Base-by-base conservation (phyloP, 2,888 invertebrate species). In the Tinea trinotella region DNA sequence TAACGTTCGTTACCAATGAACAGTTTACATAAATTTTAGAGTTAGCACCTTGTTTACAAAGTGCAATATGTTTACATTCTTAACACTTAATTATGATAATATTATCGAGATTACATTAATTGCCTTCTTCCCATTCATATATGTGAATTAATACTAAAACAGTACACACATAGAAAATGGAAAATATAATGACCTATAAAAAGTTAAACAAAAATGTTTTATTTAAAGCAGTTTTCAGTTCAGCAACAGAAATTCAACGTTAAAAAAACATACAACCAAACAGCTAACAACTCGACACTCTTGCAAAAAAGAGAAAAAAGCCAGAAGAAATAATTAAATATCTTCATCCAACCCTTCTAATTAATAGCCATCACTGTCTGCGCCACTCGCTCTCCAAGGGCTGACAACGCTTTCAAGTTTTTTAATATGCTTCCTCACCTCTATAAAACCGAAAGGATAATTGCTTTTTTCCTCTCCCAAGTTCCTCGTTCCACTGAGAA, bases 291-390 rank as follows among this genome's bases (percentile, higher is more conserved):
- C 18, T 53, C 20, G 9, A 20, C 53, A 36, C 18, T 36, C 36
- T 36, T n/a, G 18, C 40, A 18, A 64, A 62, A 59, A 61, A 46
- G 59, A 65, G 64, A 67, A 64, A 62, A 59, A 66, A 68, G 68
- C 60, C 65, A 61, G 71, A 71, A 72, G 76, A 73, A 76, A 80
- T 80, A 83, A 82, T 82, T 75, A 75, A 82, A 83, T 81, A 79
- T 81, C 80, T 83, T 78, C 75, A 81, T 76, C 70, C 79, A 80
- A 77, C 82, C 82, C 83, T 84, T 81, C 80, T 85, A 85, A 85
- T 85, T 83, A 85, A 84, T 84, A 73, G 82, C 77, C 84, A 83
- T 84, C 84, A 84, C 74, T 84, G 84, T 84, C 84, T 84, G 70
- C 75, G 65, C 72, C 83, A 84, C 73, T 76, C 77, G 71, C 55